Percentiles rank a stretch among this genome's conserved stretches.
Conservation (phyloP, 1,140 invertebrate species). For the Drosophila sp. region DNA sequence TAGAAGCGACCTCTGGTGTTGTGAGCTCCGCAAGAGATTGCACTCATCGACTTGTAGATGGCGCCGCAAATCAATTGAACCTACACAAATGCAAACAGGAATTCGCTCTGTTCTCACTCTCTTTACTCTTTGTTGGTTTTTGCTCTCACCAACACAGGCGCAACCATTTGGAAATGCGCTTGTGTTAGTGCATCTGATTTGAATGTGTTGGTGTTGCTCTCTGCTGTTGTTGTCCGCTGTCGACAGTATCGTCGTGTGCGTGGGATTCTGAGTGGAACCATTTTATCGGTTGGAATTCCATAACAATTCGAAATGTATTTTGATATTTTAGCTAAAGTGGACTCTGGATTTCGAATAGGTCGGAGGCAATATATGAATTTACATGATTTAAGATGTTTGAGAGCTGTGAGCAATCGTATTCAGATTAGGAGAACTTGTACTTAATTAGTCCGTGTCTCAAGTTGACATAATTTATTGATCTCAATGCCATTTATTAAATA, state of each 20-base stretch:
- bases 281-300: conserved; percentile 56
- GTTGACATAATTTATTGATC: conserved; percentile 34
- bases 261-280: conserved; percentile 64
- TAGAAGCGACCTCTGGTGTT: conserved; percentile 61
- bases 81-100: conserved; percentile 11
- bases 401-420: neutral
- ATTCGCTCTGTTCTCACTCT: conserved; percentile 29
- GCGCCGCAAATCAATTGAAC: conserved; percentile 35
- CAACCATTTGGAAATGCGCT: conserved; percentile 6
- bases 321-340: conserved; percentile 9
- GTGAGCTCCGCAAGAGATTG: neutral
- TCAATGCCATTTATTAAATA: conserved; percentile 39
- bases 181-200: conserved; percentile 70
- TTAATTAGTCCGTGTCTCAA: conserved; percentile 19
- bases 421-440: conserved; percentile 4
- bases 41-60: conserved; percentile 52
- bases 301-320: conserved; percentile 34
- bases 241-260: conserved; percentile 35
- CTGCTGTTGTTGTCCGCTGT: conserved; percentile 21
- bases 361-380: neutral
- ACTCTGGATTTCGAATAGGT: conserved; percentile 4
- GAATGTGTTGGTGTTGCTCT: conserved; percentile 60
- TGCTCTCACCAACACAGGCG: conserved; percentile 52
- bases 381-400: neutral
- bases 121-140: conserved; percentile 31